Evolutionary conservation across 2,113 vertebrate species (phyloP), one percentile per base, ranked within the genome.

Genomic region (Leucosticte australis): DNA sequence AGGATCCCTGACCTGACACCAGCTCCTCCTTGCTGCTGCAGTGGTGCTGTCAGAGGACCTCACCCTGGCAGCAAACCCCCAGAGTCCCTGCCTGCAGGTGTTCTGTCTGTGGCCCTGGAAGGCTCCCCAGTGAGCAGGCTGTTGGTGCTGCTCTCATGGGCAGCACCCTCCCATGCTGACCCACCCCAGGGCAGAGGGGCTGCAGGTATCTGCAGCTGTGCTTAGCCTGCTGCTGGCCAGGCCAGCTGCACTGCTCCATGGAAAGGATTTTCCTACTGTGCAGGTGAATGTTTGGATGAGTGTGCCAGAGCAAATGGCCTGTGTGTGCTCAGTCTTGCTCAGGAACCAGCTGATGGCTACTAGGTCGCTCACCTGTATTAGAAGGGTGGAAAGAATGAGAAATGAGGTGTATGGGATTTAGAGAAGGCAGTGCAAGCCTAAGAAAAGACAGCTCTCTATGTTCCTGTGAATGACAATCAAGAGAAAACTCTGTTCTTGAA

Each of bases 311-410:
- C 39, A 89, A 91, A 74, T 21, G 59, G 44, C 60, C 50, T 70
- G 17, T 71, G 52, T 3, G 1, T 31, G 19, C 56, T 89, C n/a
- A n/a, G 1, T 83, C 85, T 81, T 1, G 0, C 75, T 83, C 56
- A 83, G 26, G 49, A 75, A 56, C 30, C 63, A 63, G 12, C 20
- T 2, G 6, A 60, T 41, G 15, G 11, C 55, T 75, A 52, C 68
- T 67, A 4, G 62, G 46, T 83, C 0, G 0, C 41, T 75, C 64
- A 81, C n/a, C 64, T 78, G 46, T 20, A 46, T 83, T 31, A 60
- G 35, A 39, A 74, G 31, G 53, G 56, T 60, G 39, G 85, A 75
- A 50, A 89, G 53, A 77, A 90, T 60, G 35, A 68, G 83, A 94
- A 67, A 60, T 35, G 6, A 13, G 23, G 18, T 33, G 3, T 86